These are phyloP conservation scores for Psittacula cyanocephala DNA, from an alignment of 2,113 vertebrate genomes.

Conservation along the genomic window DNA sequence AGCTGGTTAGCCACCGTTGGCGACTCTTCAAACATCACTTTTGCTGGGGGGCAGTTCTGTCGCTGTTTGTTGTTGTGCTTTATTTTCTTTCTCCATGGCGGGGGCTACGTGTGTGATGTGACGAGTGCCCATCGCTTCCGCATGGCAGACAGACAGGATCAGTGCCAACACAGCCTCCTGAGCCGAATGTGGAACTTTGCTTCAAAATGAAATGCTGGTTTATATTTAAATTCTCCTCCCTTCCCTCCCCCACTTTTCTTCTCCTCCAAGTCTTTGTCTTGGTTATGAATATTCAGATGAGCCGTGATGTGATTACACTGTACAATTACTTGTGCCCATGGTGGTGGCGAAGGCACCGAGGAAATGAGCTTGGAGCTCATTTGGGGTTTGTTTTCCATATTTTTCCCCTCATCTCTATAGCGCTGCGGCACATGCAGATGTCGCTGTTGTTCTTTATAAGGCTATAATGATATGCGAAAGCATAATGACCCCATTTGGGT, in stretches of 20 bases:
- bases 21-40: constrained; percentile 73
- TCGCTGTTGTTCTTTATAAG: constrained; percentile 99
- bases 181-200: constrained; percentile 47
- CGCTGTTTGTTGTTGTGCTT: constrained; percentile 49
- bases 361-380: constrained; percentile 54
- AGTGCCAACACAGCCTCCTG: constrained; percentile 23
- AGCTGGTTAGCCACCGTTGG: constrained; percentile 73
- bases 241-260: constrained; percentile 67
- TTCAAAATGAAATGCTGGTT: constrained; percentile 72
- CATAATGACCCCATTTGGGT: constrained; percentile 81
- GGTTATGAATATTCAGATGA: constrained; percentile 87
- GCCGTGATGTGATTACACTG: constrained; percentile 82
- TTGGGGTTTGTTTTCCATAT: constrained; percentile 63
- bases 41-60: constrained; percentile 68
- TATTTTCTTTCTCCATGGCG: constrained; percentile 37
- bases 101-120: background rate
- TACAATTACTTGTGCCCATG: constrained; percentile 86
- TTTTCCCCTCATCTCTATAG: constrained; percentile 74
- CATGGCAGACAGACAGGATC: background rate
- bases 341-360: constrained; percentile 55
- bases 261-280: constrained; percentile 79
- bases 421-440: constrained; percentile 96
- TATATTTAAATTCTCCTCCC: constrained; percentile 70
- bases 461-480: constrained; percentile 82
- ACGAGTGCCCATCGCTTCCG: background rate